phyloP scores from a whole-genome alignment of 2,797 vertebrate genomes.

The Liparis tanakae region DNA sequence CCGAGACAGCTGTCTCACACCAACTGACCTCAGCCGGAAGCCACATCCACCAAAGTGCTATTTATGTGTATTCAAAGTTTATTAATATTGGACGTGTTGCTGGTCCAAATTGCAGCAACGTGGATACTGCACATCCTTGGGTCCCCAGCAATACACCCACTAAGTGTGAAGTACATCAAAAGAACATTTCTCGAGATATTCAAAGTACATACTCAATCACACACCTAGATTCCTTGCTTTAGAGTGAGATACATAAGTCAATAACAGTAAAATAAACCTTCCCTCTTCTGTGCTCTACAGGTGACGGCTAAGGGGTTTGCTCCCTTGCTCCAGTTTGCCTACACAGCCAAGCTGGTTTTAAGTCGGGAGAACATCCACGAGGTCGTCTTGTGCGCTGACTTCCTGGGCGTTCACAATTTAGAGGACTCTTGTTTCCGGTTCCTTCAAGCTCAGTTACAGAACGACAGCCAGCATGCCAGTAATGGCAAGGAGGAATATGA shows the following conservation, averaged over 20 bases:
- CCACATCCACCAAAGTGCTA: not conserved
- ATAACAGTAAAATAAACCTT: not conserved
- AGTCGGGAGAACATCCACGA: constrained; percentile 94
- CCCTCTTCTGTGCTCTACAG: constrained; percentile 71
- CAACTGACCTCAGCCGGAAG: not conserved
- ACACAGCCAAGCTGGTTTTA: constrained; percentile 95
- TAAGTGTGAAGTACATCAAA: not conserved
- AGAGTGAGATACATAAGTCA: not conserved
- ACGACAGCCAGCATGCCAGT: constrained; percentile 84
- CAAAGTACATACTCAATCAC: not conserved
- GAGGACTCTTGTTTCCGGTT: constrained; percentile 96
- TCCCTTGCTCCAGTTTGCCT: constrained; percentile 95
- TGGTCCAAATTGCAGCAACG: not conserved
- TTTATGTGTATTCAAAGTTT: not conserved
- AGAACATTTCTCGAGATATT: not conserved
- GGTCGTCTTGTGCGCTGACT: constrained; percentile 93
- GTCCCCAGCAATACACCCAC: not conserved
- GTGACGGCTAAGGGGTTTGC: constrained; percentile 94
- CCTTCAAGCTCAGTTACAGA: constrained; percentile 92
- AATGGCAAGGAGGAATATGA: constrained; percentile 77
- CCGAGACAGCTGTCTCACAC: too few species aligned
- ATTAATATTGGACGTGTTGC: not conserved
- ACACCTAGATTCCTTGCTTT: not conserved
- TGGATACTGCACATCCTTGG: not conserved
- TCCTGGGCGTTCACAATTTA: constrained; percentile 94